These are phyloP conservation scores for Criorhina ranunculi DNA, from an alignment of 2,888 invertebrate species.

Conservation along the genomic window DNA sequence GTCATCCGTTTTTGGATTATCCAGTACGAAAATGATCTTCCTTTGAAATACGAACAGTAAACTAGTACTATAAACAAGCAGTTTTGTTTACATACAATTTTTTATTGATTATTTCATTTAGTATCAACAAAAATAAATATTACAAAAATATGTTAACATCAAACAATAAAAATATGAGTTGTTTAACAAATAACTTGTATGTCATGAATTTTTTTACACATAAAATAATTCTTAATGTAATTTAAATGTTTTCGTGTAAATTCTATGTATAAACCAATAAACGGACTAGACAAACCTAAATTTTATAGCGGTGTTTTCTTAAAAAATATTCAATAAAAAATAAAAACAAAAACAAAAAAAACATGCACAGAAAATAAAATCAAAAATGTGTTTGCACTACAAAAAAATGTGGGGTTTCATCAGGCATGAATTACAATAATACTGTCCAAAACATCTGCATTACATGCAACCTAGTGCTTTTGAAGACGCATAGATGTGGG, in stretches of 20 bases:
- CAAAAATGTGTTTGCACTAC: constrained; percentile 80
- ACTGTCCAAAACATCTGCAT: constrained; percentile 62
- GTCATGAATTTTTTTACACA: constrained; percentile 35
- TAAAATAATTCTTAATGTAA: constrained; percentile 20
- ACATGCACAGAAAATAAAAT: constrained; percentile 37
- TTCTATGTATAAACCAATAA: constrained; percentile 46
- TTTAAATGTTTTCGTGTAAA: constrained; percentile 17
- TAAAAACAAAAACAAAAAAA: constrained; percentile 28
- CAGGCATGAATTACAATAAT: constrained; percentile 65
- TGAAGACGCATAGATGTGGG: constrained; percentile 29
- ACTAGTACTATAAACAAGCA: no score
- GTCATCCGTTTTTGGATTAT: no score
- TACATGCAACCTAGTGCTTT: constrained; percentile 20
- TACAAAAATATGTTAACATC: constrained; percentile 42
- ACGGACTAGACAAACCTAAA: constrained; percentile 71
- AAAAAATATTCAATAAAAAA: constrained; percentile 19
- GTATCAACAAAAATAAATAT: constrained; percentile 70
- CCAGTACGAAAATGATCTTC: no score
- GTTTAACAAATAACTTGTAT: constrained; percentile 58
- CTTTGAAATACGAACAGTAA: neutral
- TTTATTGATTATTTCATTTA: constrained; percentile 38
- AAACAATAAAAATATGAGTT: constrained; percentile 54
- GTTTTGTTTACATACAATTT: neutral
- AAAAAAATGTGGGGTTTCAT: constrained; percentile 79
- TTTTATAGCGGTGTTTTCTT: constrained; percentile 39